Base-by-base conservation (phyloP, 1,140 invertebrate species). In the Cotesia chilonis region DNA sequence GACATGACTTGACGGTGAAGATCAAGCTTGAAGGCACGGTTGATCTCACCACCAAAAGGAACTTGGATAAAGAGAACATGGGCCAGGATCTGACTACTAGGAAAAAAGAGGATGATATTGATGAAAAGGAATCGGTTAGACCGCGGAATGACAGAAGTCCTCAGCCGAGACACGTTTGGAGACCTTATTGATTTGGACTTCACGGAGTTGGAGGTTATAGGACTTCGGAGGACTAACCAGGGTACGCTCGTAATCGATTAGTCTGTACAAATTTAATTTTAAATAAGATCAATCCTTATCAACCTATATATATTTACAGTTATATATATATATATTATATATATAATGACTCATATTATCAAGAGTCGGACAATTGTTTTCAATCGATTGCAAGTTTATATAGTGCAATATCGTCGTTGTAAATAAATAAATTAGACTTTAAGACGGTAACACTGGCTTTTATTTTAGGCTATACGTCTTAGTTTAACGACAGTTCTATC, bases 151-250 rank as follows among this genome's bases (percentile, higher is more conserved):
- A 85, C 17, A 82, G 80, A 69, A 87, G 81, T 74, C 86, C 86
- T 0, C 86, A 85, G 52, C 86, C 86, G 3, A 83, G 84, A 70
- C 85, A 86, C 37, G 86, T 87, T 57, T 87, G 86, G 86, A 82
- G 86, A 79, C 86, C 86, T 4, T 87, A 87, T 76, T 87, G 79
- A 81, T 71, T 12, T 12, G 41, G 9, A 41, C 2, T 5, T 41
- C 38, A 41, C 38, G 4, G 54, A 35, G n/a, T 20, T 47, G 4
- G 36, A 38, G 54, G 12, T 52, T 52, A 55, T 74, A 82, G 72
- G 75, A 79, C 83, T 80, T 85, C 61, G 80, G 80, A 83, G 85
- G 85, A 87, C 83, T 84, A 86, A 86, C 83, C 85, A 87, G 85
- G 85, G 85, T 86, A 82, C 74, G 78, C 83, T 83, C 78, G 76